These are phyloP conservation scores for Stenotaenia linearis DNA, from an alignment of 2,888 invertebrate genomes.

Conservation along the genomic window DNA sequence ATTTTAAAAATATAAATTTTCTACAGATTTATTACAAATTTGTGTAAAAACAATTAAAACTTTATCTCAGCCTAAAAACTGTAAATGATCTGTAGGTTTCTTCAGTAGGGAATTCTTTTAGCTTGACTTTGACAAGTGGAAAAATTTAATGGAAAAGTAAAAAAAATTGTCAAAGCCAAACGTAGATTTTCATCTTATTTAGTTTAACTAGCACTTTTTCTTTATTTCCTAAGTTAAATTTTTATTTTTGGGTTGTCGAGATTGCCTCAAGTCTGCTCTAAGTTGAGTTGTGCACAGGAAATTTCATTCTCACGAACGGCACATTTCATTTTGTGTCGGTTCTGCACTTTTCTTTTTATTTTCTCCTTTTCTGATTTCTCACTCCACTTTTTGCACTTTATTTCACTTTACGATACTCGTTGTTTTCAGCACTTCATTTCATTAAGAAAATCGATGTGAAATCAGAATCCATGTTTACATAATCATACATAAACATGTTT, in stretches of 20 bases:
- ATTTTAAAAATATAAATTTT: too few species aligned
- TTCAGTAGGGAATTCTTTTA: too few species aligned
- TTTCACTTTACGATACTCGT: not conserved
- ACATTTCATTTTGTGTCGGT: not conserved
- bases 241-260: not conserved
- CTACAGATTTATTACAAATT: too few species aligned
- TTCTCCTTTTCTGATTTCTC: slow-evolving; percentile 26
- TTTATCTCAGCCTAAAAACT: too few species aligned
- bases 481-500: not conserved
- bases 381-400: not conserved
- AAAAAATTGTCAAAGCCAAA: too few species aligned
- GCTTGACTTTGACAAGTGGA: too few species aligned
- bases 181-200: not conserved
- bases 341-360: slow-evolving; percentile 35
- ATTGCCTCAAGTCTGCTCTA: not conserved
- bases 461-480: not conserved
- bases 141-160: too few species aligned
- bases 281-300: not conserved
- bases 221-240: not conserved
- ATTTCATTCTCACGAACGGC: too few species aligned
- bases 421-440: not conserved
- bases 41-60: too few species aligned
- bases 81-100: too few species aligned
- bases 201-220: not conserved
- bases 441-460: not conserved